A percentile compares a stretch with the other conserved stretches of the same genome.
phyloP scores from a whole-genome alignment of 2,888 invertebrate species.

The Nymphalis c-album region DNA sequence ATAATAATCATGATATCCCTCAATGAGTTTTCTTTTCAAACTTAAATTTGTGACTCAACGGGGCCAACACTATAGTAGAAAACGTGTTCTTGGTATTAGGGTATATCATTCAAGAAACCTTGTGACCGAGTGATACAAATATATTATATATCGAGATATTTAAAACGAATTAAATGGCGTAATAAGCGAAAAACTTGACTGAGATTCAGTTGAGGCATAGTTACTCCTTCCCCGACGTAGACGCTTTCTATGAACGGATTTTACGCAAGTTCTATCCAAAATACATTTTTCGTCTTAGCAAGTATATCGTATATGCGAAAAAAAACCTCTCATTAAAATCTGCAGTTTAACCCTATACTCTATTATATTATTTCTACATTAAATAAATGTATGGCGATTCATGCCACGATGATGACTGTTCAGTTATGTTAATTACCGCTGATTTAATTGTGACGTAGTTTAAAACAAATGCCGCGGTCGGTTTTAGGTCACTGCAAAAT shows the following conservation, averaged over 20 bases:
- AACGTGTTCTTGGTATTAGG: constrained; percentile 43
- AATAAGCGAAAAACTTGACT: too few relatives aligned
- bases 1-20: too few relatives aligned
- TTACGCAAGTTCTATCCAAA: too few relatives aligned
- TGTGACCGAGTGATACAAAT: constrained; percentile 30
- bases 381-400: neutral
- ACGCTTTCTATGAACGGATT: too few relatives aligned
- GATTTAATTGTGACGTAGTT: constrained; percentile 66
- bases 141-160: constrained; percentile 30
- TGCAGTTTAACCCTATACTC: neutral
- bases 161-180: constrained; percentile 14
- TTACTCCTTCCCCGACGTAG: too few relatives aligned
- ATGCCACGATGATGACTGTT: too few relatives aligned
- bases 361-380: neutral
- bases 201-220: too few relatives aligned
- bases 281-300: too few relatives aligned
- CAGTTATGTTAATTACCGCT: constrained; percentile 48
- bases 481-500: constrained; percentile 46
- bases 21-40: constrained; percentile 45
- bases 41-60: constrained; percentile 51
- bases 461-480: constrained; percentile 66
- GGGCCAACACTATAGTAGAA: constrained; percentile 49
- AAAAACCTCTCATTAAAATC: neutral
- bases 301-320: neutral
- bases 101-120: constrained; percentile 45